Evolutionary conservation across 37 sponge, comb jelly and placozoan genomes (phyloP).

Genomic region (Agelas oroides): DNA sequence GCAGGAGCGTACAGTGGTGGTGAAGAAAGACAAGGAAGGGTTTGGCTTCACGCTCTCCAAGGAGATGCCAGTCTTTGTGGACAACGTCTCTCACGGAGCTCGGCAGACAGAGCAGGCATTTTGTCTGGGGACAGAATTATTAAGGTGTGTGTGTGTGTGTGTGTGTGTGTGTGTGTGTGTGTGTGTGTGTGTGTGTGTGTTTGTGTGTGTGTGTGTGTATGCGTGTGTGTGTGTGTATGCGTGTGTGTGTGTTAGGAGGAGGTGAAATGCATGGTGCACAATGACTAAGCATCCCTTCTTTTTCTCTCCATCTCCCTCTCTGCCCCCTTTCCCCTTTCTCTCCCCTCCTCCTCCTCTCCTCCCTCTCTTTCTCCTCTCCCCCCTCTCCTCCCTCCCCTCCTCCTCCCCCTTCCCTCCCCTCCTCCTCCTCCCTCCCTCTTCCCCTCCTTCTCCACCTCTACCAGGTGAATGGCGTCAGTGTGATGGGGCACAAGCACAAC

Average conservation of each 20-base stretch:
- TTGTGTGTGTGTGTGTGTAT: no score
- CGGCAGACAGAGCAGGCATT: conserved; percentile 72
- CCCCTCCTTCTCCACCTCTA: no score
- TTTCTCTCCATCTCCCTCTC: neutral
- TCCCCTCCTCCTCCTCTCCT: neutral
- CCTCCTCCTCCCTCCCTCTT: no score
- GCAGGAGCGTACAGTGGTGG: conserved; percentile 69
- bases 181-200: neutral
- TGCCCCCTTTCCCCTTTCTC: neutral
- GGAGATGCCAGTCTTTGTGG: conserved; percentile 59
- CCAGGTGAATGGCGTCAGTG: conserved; percentile 69
- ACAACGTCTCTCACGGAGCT: conserved; percentile 40
- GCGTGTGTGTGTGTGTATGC: no score
- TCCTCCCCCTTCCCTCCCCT: neutral
- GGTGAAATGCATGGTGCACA: no score
- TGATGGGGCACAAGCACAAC: conserved; percentile 50
- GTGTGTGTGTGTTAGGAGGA: no score
- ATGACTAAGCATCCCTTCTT: no score
- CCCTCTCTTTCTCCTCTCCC: neutral
- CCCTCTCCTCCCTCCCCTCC: neutral
- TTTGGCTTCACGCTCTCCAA: conserved; percentile 76
- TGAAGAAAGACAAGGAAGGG: conserved; percentile 52
- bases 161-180: neutral
- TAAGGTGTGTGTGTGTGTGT: conserved; percentile 42
- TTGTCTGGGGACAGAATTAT: conserved; percentile 63